Conservation (phyloP, 2,888 invertebrate genomes). For the Clusia tigrina region DNA sequence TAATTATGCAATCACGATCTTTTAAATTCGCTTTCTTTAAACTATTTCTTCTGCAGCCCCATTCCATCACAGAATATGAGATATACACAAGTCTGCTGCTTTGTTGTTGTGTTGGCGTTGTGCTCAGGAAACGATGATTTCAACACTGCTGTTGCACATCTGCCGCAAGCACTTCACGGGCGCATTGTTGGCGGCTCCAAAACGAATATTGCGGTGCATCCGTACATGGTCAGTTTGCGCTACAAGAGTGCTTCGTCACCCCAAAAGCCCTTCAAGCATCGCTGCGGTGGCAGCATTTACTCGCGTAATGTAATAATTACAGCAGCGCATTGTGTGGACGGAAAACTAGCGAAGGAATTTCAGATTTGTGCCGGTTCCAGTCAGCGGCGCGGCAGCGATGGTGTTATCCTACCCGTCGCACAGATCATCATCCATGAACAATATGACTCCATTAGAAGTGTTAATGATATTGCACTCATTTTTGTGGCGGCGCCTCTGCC, state of each 20-base stretch:
- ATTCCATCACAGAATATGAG: no score
- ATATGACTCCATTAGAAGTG: slow-evolving; percentile 61
- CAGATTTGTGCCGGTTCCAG: slow-evolving; percentile 66
- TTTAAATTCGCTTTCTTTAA: no score
- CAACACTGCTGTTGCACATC: no score
- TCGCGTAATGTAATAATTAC: slow-evolving; percentile 65
- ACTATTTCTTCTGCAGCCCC: no score
- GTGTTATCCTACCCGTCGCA: slow-evolving; percentile 58
- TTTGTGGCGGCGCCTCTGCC: slow-evolving; percentile 13
- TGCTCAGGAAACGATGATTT: no score
- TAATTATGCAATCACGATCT: no score
- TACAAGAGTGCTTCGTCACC: slow-evolving; percentile 46
- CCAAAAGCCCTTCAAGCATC: slow-evolving; percentile 51
- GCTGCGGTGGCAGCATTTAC: slow-evolving; percentile 67
- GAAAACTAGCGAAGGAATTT: slow-evolving; percentile 14
- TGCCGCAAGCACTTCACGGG: slow-evolving; percentile 31
- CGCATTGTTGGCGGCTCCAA: slow-evolving; percentile 39
- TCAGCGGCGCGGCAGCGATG: slow-evolving; percentile 43
- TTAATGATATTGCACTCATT: slow-evolving; percentile 67
- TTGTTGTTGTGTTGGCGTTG: no score
- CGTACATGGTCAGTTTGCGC: slow-evolving; percentile 32
- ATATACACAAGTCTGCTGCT: no score
- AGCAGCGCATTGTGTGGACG: slow-evolving; percentile 67
- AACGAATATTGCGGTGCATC: slow-evolving; percentile 32
- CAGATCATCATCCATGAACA: slow-evolving; percentile 63